Evolutionary conservation across 2,113 vertebrate genomes (phyloP).

Genomic region (Tragelaphus strepsiceros): DNA sequence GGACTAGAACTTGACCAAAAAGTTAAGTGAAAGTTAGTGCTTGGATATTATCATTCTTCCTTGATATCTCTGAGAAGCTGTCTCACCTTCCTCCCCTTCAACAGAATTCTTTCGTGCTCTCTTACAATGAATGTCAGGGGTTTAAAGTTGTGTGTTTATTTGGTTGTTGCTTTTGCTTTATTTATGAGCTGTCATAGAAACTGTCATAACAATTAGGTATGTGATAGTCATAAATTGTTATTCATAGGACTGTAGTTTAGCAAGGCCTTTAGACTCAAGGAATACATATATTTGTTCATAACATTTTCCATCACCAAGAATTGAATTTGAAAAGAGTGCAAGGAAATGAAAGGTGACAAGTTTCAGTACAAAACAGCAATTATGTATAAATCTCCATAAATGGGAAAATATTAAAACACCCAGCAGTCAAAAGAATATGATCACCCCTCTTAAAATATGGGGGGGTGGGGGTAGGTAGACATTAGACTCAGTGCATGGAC

Average conservation of each 20-base stretch:
- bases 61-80: not conserved
- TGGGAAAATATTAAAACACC: not conserved
- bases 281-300: not conserved
- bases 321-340: not conserved
- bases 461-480: not conserved
- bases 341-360: not conserved
- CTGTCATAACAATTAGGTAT: not conserved
- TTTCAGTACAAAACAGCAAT: not conserved
- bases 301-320: not conserved
- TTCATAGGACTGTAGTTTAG: not conserved
- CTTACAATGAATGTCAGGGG: accelerated
- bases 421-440: not conserved
- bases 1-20: not conserved
- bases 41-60: not conserved
- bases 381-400: not conserved
- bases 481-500: not conserved
- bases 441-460: not conserved
- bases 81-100: accelerated
- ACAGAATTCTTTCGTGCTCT: not conserved
- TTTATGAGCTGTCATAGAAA: not conserved
- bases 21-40: not conserved
- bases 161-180: not conserved
- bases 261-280: not conserved
- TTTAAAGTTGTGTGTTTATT: not conserved
- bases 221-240: not conserved